phyloP scores from a whole-genome alignment of 2,888 invertebrate species.

The Onchidella celtica region DNA sequence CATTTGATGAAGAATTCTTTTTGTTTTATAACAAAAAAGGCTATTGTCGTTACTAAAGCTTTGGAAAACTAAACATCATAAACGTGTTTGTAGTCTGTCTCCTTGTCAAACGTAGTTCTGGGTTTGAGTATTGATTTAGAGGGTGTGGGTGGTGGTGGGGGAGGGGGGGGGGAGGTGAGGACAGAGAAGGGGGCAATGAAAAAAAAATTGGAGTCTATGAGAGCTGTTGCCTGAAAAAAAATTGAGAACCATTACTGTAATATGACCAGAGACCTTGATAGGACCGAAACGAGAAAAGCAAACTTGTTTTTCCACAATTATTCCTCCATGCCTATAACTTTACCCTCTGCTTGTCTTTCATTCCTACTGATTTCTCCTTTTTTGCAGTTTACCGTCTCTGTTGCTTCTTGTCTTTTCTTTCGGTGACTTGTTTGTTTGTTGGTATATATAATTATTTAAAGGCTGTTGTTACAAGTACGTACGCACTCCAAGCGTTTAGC shows the following conservation, averaged over 20 bases:
- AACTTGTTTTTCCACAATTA: not conserved
- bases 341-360: not conserved
- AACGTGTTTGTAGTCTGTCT: no score
- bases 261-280: not conserved
- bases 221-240: not conserved
- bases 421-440: not conserved
- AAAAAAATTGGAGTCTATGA: not conserved
- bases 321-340: not conserved
- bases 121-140: not conserved
- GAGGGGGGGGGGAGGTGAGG: not conserved
- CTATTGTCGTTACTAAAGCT: no score
- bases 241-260: no score
- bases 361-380: not conserved
- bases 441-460: no score
- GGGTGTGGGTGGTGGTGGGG: not conserved
- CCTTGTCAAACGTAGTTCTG: no score
- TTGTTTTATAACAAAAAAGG: no score
- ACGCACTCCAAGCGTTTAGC: no score
- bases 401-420: conserved; percentile 8
- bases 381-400: not conserved
- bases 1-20: no score
- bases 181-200: not conserved
- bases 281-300: not conserved
- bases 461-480: no score
- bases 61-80: no score